A percentile compares a stretch with the other conserved stretches of the same genome.
Evolutionary conservation across 2,113 vertebrate species (phyloP).

Genomic region (Pampusana beccarii): DNA sequence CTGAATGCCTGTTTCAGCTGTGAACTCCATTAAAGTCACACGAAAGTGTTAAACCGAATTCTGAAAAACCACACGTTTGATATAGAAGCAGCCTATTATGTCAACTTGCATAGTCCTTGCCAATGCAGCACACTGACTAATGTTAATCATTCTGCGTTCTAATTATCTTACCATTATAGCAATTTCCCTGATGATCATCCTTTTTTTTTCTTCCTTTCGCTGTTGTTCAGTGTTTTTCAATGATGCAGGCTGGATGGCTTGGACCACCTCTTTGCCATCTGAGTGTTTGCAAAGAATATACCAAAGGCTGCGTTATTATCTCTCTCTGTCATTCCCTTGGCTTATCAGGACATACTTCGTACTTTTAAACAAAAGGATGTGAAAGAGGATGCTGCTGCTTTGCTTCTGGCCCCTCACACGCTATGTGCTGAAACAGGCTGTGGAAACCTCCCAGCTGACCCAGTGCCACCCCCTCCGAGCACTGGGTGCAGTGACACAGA

Average conservation of each 20-base stretch:
- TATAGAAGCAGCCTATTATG: constrained; percentile 35
- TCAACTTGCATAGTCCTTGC: constrained; percentile 45
- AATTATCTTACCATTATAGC: constrained; percentile 65
- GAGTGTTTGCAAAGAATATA: not conserved
- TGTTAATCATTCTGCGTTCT: constrained; percentile 44
- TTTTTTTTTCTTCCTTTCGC: not conserved
- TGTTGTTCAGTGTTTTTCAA: constrained; percentile 49
- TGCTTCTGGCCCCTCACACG: not conserved
- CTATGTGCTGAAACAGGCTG: not conserved
- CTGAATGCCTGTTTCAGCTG: not conserved
- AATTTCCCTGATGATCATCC: constrained; percentile 52
- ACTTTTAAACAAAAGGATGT: not conserved
- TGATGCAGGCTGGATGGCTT: constrained; percentile 11
- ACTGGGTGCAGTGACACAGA: not conserved
- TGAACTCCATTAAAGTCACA: not conserved
- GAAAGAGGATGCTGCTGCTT: not conserved
- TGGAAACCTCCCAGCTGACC: not conserved
- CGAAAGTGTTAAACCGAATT: not conserved
- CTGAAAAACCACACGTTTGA: not conserved
- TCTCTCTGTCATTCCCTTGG: not conserved
- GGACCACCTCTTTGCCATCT: constrained; percentile 4
- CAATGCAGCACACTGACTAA: constrained; percentile 40
- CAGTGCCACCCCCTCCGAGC: not conserved
- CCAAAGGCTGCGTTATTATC: constrained; percentile 38
- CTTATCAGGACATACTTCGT: not conserved